Evolutionary conservation across 2,888 invertebrate species (phyloP).

Genomic region (Microctonus hyperodae): DNA sequence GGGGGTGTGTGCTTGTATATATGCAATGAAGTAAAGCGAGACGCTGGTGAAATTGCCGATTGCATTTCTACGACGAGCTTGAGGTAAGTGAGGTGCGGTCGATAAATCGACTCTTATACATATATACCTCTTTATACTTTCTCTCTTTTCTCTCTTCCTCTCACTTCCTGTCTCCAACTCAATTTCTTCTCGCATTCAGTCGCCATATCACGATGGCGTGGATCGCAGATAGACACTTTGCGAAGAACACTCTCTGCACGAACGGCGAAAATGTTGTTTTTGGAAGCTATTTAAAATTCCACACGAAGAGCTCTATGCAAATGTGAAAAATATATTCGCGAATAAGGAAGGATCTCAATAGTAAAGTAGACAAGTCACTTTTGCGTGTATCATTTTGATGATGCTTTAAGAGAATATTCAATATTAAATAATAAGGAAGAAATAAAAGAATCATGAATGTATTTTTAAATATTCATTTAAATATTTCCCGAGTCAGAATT

Average conservation of each 20-base stretch:
- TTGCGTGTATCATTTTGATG: not conserved
- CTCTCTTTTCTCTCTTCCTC: not conserved
- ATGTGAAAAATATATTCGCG: constrained; percentile 24
- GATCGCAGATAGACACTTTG: not conserved
- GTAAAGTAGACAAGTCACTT: not conserved
- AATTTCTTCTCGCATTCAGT: not conserved
- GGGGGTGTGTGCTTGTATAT: not conserved
- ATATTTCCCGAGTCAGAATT: no score
- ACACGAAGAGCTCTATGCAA: constrained; percentile 36
- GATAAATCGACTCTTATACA: constrained; percentile 21
- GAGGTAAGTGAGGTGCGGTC: constrained; percentile 18
- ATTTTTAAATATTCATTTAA: no score
- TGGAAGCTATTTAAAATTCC: constrained; percentile 40
- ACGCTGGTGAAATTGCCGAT: constrained; percentile 19
- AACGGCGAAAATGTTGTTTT: constrained; percentile 15
- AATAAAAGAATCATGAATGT: no score
- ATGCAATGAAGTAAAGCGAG: not conserved
- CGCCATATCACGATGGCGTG: not conserved
- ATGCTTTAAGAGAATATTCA: not conserved
- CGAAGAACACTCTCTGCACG: constrained; percentile 9
- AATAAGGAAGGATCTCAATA: not conserved
- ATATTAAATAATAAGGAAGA: not conserved
- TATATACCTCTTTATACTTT: not conserved
- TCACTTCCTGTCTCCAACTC: not conserved
- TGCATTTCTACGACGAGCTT: constrained; percentile 4